A percentile compares a stretch with the other conserved stretches of the same genome.
Conservation (phyloP, 2,888 invertebrate species). For the Apodemia arnacis region DNA sequence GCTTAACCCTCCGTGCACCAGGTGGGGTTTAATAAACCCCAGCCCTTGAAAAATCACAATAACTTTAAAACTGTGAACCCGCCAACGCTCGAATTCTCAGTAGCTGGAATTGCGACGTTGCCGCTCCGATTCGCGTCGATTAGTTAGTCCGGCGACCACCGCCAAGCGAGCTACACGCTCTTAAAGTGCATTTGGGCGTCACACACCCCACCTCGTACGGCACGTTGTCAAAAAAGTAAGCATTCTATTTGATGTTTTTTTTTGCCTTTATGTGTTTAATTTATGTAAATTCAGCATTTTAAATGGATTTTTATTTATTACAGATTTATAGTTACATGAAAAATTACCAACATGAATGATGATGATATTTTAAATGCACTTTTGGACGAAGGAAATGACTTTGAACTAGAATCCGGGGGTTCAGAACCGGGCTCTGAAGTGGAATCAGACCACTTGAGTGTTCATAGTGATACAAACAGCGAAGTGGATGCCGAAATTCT, state of each 20-base stretch:
- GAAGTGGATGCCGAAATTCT: neutral
- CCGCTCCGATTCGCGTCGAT: neutral
- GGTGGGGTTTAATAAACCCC: slow-evolving; percentile 12
- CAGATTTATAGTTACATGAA: no score
- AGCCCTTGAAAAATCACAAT: slow-evolving; percentile 20
- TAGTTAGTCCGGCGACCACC: neutral
- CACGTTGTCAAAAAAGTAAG: neutral
- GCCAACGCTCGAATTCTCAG: slow-evolving; percentile 22
- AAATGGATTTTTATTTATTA: no score
- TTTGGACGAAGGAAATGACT: no score
- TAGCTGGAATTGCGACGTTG: slow-evolving; percentile 39
- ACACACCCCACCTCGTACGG: slow-evolving; percentile 4
- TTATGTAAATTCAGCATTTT: no score
- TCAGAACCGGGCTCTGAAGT: neutral
- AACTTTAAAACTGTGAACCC: slow-evolving; percentile 21
- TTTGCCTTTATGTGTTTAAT: no score
- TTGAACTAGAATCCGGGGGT: no score
- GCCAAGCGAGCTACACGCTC: neutral
- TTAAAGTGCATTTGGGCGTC: neutral
- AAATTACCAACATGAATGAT: no score
- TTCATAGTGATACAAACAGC: neutral
- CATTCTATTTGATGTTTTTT: no score
- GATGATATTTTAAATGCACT: no score
- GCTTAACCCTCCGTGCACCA: slow-evolving; percentile 19
- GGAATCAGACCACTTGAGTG: neutral